Conservation (phyloP, 2,888 invertebrate species). For the Tipula confusa region DNA sequence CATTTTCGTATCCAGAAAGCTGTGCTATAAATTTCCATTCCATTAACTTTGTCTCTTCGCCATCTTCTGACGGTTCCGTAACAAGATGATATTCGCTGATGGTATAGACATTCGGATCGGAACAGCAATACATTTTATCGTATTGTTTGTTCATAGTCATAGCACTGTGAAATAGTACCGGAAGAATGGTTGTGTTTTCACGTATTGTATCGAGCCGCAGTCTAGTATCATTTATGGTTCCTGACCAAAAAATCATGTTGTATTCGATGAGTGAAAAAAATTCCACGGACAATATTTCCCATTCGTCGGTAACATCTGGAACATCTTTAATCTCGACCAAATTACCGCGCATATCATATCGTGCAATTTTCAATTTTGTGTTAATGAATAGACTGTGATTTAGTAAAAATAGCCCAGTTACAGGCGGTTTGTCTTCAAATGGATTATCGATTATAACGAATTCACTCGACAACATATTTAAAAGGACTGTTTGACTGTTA, state of each 20-base stretch:
- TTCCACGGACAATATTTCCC: conserved; percentile 74
- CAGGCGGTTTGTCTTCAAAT: conserved; percentile 57
- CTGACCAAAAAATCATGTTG: conserved; percentile 74
- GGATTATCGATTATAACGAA: conserved; percentile 83
- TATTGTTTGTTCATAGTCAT: conserved; percentile 65
- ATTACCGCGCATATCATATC: conserved; percentile 74
- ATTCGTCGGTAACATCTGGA: conserved; percentile 57
- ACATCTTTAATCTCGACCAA: conserved; percentile 57
- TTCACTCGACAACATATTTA: conserved; percentile 93
- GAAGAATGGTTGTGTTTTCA: conserved; percentile 38
- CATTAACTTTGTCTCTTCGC: conserved; percentile 39
- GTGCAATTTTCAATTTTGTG: conserved; percentile 70
- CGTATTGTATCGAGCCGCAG: conserved; percentile 63
- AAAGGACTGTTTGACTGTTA: conserved; percentile 88
- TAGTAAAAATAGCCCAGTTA: conserved; percentile 62
- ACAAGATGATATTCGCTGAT: conserved; percentile 28
- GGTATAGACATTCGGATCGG: conserved; percentile 59
- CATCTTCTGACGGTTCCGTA: conserved; percentile 36
- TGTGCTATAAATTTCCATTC: conserved; percentile 60
- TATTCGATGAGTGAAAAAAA: conserved; percentile 65
- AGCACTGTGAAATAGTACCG: conserved; percentile 51
- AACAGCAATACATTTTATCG: conserved; percentile 65
- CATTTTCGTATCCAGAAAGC: conserved; percentile 63
- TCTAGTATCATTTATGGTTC: conserved; percentile 69
- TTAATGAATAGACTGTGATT: conserved; percentile 71